These are phyloP conservation scores for Mamestra brassicae DNA, from an alignment of 2,888 invertebrate species.

Conservation along the genomic window DNA sequence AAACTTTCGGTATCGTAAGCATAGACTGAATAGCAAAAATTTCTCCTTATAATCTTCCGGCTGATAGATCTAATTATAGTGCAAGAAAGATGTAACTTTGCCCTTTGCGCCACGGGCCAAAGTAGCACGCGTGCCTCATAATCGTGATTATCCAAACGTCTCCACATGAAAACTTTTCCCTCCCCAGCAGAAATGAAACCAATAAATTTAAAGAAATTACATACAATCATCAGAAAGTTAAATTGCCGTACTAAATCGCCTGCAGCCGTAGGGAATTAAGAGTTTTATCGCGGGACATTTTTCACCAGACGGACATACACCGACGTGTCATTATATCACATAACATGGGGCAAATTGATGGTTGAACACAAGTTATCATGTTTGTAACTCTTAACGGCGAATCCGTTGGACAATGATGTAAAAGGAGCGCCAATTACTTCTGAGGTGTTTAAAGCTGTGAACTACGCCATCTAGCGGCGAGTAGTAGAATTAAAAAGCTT, in stretches of 20 bases:
- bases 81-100: slow-evolving; percentile 12
- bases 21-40: background rate
- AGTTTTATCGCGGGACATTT: slow-evolving; percentile 73
- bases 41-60: background rate
- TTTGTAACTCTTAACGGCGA: slow-evolving; percentile 42
- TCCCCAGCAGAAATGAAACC: slow-evolving; percentile 39
- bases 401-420: slow-evolving; percentile 31
- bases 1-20: background rate
- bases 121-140: slow-evolving; percentile 1
- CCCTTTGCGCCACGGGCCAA: background rate
- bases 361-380: slow-evolving; percentile 61
- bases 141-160: slow-evolving; percentile 17
- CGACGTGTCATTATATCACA: slow-evolving; percentile 66
- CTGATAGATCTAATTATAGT: background rate
- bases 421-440: slow-evolving; percentile 42
- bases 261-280: slow-evolving; percentile 69
- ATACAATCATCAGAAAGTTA: slow-evolving; percentile 67
- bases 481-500: slow-evolving; percentile 24
- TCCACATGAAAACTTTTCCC: slow-evolving; percentile 33
- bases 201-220: slow-evolving; percentile 65
- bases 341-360: slow-evolving; percentile 64
- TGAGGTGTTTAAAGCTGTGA: background rate
- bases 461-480: slow-evolving; percentile 59
- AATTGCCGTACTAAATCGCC: slow-evolving; percentile 70
- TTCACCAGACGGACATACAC: slow-evolving; percentile 66